Conservation (phyloP, 2,797 vertebrate species). For the Manis javanica region DNA sequence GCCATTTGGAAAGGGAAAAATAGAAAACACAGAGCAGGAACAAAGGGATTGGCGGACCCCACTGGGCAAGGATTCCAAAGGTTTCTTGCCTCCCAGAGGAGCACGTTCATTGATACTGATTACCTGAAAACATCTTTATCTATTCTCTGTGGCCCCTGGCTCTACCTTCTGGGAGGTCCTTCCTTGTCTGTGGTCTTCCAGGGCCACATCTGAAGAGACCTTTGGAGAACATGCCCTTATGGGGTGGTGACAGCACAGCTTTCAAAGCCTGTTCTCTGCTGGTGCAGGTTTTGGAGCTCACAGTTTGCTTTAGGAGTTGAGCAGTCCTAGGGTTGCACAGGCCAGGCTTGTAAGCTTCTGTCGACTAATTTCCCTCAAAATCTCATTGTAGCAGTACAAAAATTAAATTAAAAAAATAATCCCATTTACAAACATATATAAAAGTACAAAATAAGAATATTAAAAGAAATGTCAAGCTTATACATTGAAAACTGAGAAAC, state of each 20-base stretch:
- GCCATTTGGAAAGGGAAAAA: neutral
- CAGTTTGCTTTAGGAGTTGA: neutral
- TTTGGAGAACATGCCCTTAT: neutral
- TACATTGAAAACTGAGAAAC: neutral
- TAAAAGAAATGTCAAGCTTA: slow-evolving; percentile 14
- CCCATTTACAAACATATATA: neutral
- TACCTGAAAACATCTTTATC: neutral
- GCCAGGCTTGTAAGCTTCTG: neutral
- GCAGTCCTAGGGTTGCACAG: neutral
- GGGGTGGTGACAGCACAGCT: neutral
- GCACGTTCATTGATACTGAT: neutral
- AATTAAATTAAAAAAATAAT: slow-evolving; percentile 32
- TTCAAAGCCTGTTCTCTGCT: neutral
- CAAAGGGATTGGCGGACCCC: neutral
- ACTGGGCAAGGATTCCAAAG: neutral
- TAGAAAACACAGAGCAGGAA: neutral
- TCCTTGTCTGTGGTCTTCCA: neutral
- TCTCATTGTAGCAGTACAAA: neutral
- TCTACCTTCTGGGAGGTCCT: neutral
- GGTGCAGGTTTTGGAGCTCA: neutral
- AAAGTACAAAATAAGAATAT: slow-evolving; percentile 13
- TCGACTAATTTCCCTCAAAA: neutral
- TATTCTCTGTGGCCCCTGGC: neutral
- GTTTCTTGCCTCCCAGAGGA: neutral
- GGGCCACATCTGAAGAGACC: neutral